A percentile compares a stretch with the other conserved stretches of the same genome.
These are phyloP conservation scores for Tetranychus truncatus DNA, from an alignment of 2,888 invertebrate genomes.

Conservation along the genomic window DNA sequence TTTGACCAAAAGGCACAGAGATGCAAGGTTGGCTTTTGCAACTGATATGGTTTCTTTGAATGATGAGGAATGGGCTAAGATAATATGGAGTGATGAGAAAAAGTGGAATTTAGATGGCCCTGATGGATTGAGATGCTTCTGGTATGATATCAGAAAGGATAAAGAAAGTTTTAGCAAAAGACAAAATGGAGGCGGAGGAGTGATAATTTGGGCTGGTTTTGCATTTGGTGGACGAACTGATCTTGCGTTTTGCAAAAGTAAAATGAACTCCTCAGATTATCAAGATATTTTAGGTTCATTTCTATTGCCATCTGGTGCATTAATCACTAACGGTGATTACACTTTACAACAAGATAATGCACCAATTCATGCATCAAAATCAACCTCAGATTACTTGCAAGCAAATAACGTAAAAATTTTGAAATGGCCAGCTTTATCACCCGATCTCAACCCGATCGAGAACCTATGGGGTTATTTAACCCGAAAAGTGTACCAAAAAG, in stretches of 20 bases:
- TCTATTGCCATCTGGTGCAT: neutral
- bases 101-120: neutral
- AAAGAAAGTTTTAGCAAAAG: neutral
- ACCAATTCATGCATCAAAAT: neutral
- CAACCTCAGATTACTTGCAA: too few relatives aligned
- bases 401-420: too few relatives aligned
- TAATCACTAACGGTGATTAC: neutral
- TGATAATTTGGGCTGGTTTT: constrained; percentile 2
- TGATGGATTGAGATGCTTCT: neutral
- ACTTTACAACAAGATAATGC: constrained; percentile 13
- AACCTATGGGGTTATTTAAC: constrained; percentile 1
- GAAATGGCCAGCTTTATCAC: constrained; percentile 3
- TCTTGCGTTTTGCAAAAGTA: neutral
- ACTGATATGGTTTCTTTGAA: too few relatives aligned
- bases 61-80: too few relatives aligned
- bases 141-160: neutral
- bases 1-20: too few relatives aligned
- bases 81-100: neutral
- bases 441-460: constrained; percentile 12
- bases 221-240: neutral
- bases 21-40: too few relatives aligned
- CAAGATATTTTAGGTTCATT: neutral
- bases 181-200: neutral
- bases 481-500: neutral
- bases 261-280: neutral